Conservation (phyloP, 2,888 invertebrate species). For the Fabriciana adippe region DNA sequence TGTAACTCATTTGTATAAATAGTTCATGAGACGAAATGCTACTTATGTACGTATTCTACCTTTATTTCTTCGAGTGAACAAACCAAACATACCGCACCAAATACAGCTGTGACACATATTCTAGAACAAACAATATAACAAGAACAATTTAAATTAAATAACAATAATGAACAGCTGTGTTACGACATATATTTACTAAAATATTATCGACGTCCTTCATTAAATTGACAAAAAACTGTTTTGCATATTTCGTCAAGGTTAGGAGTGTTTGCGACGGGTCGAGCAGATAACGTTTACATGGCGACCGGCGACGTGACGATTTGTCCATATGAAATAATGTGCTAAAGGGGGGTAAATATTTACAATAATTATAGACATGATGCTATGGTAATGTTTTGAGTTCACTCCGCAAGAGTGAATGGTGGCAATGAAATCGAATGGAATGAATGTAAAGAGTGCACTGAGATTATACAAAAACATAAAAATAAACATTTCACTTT, state of each 20-base stretch:
- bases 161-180: conserved; percentile 9
- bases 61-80: too few relatives aligned
- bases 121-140: not conserved
- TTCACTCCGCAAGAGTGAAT: too few relatives aligned
- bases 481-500: too few relatives aligned
- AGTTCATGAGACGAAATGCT: too few relatives aligned
- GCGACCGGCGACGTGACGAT: not conserved
- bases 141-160: conserved; percentile 6
- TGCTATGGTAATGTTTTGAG: too few relatives aligned
- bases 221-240: conserved; percentile 30
- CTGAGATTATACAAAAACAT: too few relatives aligned
- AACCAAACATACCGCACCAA: too few relatives aligned
- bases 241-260: conserved; percentile 23
- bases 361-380: not conserved
- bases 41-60: too few relatives aligned
- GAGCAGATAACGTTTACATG: conserved; percentile 12
- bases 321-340: not conserved
- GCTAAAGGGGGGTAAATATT: not conserved
- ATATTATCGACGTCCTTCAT: conserved; percentile 27
- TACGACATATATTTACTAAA: conserved; percentile 6
- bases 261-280: not conserved
- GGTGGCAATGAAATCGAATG: too few relatives aligned
- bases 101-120: too few relatives aligned
- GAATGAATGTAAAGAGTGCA: too few relatives aligned
- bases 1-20: too few relatives aligned